Conservation (phyloP, 2,113 vertebrate genomes). For the Amblyornis subalaris region DNA sequence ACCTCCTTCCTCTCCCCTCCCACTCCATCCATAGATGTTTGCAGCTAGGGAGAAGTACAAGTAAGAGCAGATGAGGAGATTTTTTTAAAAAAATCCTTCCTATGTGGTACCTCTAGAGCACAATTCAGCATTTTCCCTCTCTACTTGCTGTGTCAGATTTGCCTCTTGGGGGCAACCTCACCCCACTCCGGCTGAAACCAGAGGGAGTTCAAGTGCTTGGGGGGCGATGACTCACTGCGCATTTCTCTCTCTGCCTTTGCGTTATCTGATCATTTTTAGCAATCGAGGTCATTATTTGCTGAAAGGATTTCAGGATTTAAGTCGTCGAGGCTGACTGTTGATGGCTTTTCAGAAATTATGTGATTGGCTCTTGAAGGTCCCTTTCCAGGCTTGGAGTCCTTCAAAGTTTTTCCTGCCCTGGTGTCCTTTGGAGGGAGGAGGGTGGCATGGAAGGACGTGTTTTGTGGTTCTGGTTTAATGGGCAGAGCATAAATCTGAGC, state of each 20-base stretch:
- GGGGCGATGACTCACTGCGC: neutral
- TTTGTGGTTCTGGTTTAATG: neutral
- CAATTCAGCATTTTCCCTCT: neutral
- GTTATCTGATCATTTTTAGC: neutral
- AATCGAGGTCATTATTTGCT: neutral
- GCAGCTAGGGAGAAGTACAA: neutral
- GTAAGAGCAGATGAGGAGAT: neutral
- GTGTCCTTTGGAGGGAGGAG: neutral
- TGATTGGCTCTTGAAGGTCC: neutral
- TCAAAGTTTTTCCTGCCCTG: neutral
- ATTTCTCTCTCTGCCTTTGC: neutral
- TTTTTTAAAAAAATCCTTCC: neutral
- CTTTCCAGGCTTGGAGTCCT: neutral
- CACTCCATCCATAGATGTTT: neutral
- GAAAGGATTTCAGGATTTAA: slow-evolving; percentile 19
- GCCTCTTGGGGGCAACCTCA: slow-evolving; percentile 56
- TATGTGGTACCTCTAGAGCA: neutral
- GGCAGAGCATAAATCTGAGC: neutral
- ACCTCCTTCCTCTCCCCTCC: neutral
- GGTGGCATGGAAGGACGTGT: neutral
- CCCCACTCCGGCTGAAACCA: neutral
- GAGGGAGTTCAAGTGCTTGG: neutral
- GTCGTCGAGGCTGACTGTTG: neutral
- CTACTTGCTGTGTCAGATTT: neutral
- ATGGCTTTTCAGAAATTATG: neutral